Conservation (phyloP, 2,113 vertebrate species). For the Alethe diademata region DNA sequence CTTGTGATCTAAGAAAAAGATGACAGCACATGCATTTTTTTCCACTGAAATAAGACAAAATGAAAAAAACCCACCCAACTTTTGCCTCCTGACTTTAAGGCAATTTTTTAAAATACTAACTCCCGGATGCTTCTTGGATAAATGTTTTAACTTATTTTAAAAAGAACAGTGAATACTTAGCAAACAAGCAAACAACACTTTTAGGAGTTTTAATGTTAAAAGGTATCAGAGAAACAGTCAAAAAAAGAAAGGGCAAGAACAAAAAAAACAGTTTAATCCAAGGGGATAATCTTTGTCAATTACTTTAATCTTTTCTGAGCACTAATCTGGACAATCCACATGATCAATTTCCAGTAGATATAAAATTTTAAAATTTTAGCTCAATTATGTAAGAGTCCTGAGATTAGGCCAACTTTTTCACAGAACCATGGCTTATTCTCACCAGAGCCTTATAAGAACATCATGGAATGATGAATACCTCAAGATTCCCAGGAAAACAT, state of each 20-base stretch:
- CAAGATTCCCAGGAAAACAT: not conserved
- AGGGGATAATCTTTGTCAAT: not conserved
- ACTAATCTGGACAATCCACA: not conserved
- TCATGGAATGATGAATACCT: not conserved
- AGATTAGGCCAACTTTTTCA: not conserved
- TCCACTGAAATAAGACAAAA: not conserved
- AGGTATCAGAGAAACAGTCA: not conserved
- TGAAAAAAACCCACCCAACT: fast-evolving
- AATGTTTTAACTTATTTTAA: not conserved
- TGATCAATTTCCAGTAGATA: not conserved
- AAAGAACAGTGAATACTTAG: not conserved
- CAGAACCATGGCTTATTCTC: not conserved
- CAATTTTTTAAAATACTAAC: not conserved
- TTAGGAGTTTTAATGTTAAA: not conserved
- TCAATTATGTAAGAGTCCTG: not conserved
- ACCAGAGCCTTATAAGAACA: not conserved
- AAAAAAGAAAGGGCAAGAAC: not conserved
- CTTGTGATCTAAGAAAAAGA: not conserved
- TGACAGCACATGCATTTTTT: not conserved
- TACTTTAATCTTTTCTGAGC: not conserved
- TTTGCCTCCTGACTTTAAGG: not conserved
- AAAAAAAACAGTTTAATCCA: not conserved
- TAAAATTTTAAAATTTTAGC: not conserved
- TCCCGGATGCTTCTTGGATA: not conserved
- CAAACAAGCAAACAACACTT: not conserved